Evolutionary conservation across 92 coral and sea anemone species (phyloP).

Genomic region (Porites evermanni): DNA sequence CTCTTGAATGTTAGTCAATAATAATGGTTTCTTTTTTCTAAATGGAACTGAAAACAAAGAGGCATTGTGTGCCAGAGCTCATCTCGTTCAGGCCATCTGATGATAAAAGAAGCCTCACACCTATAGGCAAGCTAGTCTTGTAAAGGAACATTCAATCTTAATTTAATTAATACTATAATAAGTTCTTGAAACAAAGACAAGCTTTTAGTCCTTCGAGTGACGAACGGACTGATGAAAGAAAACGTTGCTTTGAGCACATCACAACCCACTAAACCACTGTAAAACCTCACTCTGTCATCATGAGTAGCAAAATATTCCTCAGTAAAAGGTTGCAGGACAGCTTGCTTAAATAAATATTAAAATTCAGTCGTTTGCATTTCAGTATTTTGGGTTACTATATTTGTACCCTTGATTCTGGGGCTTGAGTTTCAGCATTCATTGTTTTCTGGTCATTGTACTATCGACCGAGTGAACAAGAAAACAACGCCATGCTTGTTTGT

Average conservation of each 20-base stretch:
- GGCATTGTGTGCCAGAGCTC: too few relatives aligned
- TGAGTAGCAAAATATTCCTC: too few relatives aligned
- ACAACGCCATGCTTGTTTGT: neutral
- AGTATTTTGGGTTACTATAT: constrained; percentile 11
- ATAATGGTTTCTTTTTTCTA: constrained; percentile 12
- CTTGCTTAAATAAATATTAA: constrained; percentile 36
- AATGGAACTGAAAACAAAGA: neutral
- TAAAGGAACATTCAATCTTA: too few relatives aligned
- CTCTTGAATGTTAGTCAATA: constrained; percentile 6
- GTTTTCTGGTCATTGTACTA: constrained; percentile 26
- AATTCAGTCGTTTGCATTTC: constrained; percentile 46
- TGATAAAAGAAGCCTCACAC: constrained; percentile 1
- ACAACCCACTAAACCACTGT: too few relatives aligned
- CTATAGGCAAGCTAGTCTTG: constrained; percentile 7
- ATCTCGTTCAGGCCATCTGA: too few relatives aligned
- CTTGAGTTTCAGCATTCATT: constrained; percentile 8
- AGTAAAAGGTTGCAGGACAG: neutral
- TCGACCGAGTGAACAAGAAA: neutral
- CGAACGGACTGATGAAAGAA: too few relatives aligned
- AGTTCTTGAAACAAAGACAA: too few relatives aligned
- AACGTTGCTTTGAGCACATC: too few relatives aligned
- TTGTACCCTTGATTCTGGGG: neutral
- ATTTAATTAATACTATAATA: too few relatives aligned
- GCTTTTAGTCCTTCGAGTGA: neutral
- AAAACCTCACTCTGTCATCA: too few relatives aligned